Evolutionary conservation across 2,113 vertebrate species (phyloP), one percentile per base, ranked within the genome.

Genomic region (Octodon degus): DNA sequence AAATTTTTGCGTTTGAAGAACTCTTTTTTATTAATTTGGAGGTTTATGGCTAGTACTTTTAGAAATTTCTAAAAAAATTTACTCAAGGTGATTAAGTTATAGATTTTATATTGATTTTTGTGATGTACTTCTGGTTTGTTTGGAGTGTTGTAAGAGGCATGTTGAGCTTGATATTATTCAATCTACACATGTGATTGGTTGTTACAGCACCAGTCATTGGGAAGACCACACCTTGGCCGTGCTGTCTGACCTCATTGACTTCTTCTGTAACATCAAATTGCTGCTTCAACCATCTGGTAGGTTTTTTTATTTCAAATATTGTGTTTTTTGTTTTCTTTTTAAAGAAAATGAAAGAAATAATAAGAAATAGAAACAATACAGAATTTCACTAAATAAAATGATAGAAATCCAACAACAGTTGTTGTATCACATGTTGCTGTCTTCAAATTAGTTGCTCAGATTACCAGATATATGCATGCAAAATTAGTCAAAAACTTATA

Each of bases 41-140:
- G 50, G 40, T 72, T 91, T 74, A 5, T 58, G 19, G 30, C n/a
- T 86, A 30, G 14, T 63, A 37, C 16, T 70, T 91, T 91, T 89
- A 84, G 55, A 27, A 16, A 58, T 58, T 50, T 77, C 24, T 62
- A 47, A 84, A 84, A 68, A 88, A 90, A 65, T 43, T 43, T 43
- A 43, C 43, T 14, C 3, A 65, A 76, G 37, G 34, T 82, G n/a
- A 70, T 67, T 82, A 72, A 83, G 2, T 67, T 72, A 40, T 11
- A 90, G 43, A 47, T 92, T 94, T 74, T 92, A 79, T 30, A 16
- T 53, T 90, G 34, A 89, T 24, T 76, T 95, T 67, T 96, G 12
- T 68, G 37, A 81, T 90, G 37, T 95, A 13, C 90, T 90, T 88
- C 27, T 81, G 65, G 47, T 94, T 87, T 53, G 65, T 43, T 53